Conservation (phyloP, 2,888 invertebrate species). For the Drosophila mulleri region DNA sequence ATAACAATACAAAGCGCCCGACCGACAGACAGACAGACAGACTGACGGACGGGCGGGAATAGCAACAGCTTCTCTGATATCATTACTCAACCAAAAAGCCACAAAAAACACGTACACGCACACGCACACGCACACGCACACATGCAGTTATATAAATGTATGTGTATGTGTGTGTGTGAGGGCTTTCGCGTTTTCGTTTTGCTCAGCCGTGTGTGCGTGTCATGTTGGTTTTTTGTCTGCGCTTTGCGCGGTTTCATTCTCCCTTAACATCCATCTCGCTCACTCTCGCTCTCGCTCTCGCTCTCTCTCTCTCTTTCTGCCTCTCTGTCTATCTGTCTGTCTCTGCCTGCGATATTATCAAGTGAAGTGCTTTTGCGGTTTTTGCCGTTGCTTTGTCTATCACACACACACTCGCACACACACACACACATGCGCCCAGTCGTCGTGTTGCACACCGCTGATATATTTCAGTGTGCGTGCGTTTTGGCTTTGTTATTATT, state of each 20-base stretch:
- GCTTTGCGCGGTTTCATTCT: slow-evolving; percentile 34
- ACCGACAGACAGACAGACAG: too few relatives aligned
- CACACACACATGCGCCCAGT: background rate
- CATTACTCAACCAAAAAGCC: slow-evolving; percentile 71
- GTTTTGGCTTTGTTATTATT: slow-evolving; percentile 78
- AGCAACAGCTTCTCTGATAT: slow-evolving; percentile 73
- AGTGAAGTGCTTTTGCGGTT: slow-evolving; percentile 79
- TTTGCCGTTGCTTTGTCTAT: slow-evolving; percentile 66
- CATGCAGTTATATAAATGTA: background rate
- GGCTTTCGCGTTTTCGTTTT: slow-evolving; percentile 52
- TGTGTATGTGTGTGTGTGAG: background rate
- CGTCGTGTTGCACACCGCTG: slow-evolving; percentile 22
- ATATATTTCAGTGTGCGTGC: slow-evolving; percentile 55
- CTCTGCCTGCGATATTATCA: slow-evolving; percentile 69
- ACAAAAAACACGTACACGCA: slow-evolving; percentile 45
- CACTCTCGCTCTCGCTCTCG: background rate
- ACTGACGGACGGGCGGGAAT: slow-evolving; percentile 25
- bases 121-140: slow-evolving; percentile 6
- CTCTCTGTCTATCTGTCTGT: slow-evolving; percentile 1
- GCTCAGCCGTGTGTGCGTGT: slow-evolving; percentile 46
- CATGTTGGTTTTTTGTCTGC: slow-evolving; percentile 57
- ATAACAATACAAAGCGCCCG: slow-evolving; percentile 40
- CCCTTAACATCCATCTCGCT: background rate
- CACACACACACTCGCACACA: slow-evolving; percentile 7
- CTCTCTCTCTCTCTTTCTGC: background rate